phyloP scores from a whole-genome alignment of 2,113 vertebrate genomes.

The Prinia subflava region DNA sequence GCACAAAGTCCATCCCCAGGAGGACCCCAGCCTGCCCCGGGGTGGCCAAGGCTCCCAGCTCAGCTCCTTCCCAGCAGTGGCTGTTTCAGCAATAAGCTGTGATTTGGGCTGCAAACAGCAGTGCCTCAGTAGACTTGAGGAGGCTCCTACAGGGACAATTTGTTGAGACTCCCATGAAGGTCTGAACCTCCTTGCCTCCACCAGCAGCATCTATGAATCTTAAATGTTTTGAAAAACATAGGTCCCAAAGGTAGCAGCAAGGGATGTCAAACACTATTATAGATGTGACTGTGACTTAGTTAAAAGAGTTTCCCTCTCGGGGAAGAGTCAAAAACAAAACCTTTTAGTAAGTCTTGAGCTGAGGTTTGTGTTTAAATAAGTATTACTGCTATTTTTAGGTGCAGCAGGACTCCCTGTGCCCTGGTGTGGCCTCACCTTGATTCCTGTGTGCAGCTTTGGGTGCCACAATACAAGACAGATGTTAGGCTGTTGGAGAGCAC shows the following conservation, averaged over 20 bases:
- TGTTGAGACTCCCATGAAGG: rapidly evolving
- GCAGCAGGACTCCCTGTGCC: neutral
- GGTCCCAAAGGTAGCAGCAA: neutral
- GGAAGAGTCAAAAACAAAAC: neutral
- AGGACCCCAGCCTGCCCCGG: rapidly evolving
- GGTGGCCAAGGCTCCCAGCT: rapidly evolving
- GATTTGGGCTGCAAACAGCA: neutral
- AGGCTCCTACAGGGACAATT: neutral
- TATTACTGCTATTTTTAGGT: neutral
- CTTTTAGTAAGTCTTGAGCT: neutral
- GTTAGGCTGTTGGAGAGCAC: neutral
- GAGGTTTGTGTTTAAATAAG: neutral
- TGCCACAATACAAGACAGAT: neutral
- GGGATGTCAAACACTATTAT: neutral
- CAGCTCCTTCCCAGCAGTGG: neutral
- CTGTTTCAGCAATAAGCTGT: neutral
- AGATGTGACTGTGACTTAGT: neutral
- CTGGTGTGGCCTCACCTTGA: neutral
- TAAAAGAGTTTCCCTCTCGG: neutral
- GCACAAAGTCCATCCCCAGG: rapidly evolving
- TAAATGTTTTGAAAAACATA: neutral
- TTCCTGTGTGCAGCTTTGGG: neutral
- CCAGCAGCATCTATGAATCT: neutral
- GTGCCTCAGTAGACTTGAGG: neutral
- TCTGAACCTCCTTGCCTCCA: neutral